Percentiles rank a stretch among this genome's conserved stretches.
Conservation (phyloP, 2,888 invertebrate genomes). For the Oxytorus armatus region DNA sequence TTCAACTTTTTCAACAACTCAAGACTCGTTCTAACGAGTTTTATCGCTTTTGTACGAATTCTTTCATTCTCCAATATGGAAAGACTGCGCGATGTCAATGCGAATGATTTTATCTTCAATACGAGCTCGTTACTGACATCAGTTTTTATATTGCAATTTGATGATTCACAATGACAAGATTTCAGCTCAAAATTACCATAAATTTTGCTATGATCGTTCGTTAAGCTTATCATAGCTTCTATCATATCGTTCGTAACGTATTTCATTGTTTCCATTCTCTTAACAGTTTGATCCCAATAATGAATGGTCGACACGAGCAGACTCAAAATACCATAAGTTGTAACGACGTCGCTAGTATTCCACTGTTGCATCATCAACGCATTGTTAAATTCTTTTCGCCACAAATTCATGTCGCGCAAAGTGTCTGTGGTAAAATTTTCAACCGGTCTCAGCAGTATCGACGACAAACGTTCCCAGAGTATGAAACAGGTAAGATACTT, state of each 20-base stretch:
- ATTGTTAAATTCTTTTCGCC: neutral
- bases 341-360: constrained; percentile 34
- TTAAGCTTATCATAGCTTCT: constrained; percentile 20
- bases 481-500: constrained; percentile 23
- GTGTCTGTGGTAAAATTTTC: constrained; percentile 4
- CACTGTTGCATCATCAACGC: neutral
- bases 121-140: constrained; percentile 38
- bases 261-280: neutral
- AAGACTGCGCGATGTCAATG: constrained; percentile 2
- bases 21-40: neutral
- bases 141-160: constrained; percentile 9
- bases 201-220: constrained; percentile 25
- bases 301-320: constrained; percentile 27
- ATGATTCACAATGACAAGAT: constrained; percentile 41
- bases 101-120: constrained; percentile 37
- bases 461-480: constrained; percentile 51
- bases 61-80: neutral
- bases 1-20: constrained; percentile 4
- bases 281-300: constrained; percentile 51
- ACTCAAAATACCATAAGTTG: constrained; percentile 22
- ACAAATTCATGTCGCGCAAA: neutral
- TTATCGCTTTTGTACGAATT: neutral
- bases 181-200: constrained; percentile 14
- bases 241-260: constrained; percentile 14
- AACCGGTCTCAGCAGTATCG: constrained; percentile 39